These are phyloP conservation scores for Erebia epiphron DNA, from an alignment of 2,888 invertebrate species.

Conservation along the genomic window DNA sequence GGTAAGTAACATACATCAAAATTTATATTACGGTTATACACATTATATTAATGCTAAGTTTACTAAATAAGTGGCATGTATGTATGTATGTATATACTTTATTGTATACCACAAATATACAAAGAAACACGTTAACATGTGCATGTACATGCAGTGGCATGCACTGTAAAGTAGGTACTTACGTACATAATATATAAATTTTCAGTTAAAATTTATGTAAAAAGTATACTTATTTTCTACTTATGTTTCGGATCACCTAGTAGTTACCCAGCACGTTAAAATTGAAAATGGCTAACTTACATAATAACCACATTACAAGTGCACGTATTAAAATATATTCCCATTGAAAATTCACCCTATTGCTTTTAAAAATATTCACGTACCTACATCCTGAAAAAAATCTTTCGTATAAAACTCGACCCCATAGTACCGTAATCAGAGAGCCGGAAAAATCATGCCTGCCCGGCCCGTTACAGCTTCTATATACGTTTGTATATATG, in stretches of 20 bases:
- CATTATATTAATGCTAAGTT: too few relatives aligned
- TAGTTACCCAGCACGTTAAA: not conserved
- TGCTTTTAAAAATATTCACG: conserved; percentile 43
- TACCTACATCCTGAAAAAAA: conserved; percentile 35
- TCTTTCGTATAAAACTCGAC: conserved; percentile 42
- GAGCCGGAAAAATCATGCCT: conserved; percentile 51
- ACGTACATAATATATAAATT: too few relatives aligned
- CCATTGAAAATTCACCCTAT: conserved; percentile 26
- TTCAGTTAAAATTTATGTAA: too few relatives aligned
- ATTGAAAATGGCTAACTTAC: conserved; percentile 5
- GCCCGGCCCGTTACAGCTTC: conserved; percentile 36
- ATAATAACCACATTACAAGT: conserved; percentile 14
- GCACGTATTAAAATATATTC: conserved; percentile 27
- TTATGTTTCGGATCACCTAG: not conserved
- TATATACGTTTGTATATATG: conserved; percentile 19
- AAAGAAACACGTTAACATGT: too few relatives aligned
- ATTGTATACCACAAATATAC: too few relatives aligned
- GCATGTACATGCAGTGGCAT: too few relatives aligned
- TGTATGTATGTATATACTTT: too few relatives aligned
- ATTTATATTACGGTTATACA: too few relatives aligned
- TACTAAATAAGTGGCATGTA: too few relatives aligned
- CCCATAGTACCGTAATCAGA: conserved; percentile 42
- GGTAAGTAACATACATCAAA: too few relatives aligned
- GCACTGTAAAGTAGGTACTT: too few relatives aligned
- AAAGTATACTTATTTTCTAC: not conserved